Base-by-base conservation (phyloP, 2,797 vertebrate genomes). In the Pelobates cultripes region DNA sequence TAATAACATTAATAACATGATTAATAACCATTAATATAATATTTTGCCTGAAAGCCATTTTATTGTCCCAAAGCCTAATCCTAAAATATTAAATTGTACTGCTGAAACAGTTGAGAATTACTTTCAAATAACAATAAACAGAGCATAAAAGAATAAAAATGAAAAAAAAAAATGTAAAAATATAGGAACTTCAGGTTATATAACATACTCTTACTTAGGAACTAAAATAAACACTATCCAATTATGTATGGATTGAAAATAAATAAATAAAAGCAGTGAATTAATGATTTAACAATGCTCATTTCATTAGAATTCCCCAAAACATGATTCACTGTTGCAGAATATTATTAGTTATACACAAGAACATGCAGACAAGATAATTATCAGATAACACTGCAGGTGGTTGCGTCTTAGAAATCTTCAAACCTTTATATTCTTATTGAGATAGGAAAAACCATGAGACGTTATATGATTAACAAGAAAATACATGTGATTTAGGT, bases 301-400 rank as follows among this genome's bases (percentile, higher is more conserved):
- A 7, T 64, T 64, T 64, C 40, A 53, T 53, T 53, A 72, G 6
- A 51, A 13, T 53, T 51, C 28, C 10, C n/a, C 7, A 51, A 51
- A 60, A n/a, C 2, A 12, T n/a, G 61, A 10, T 74, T 28, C 28
- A 43, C 42, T 14, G 12, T 45, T 17, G 51, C 10, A 73, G 3
- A 57, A 28, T 73, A 73, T 17, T 53, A 43, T 3, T 17, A 28
- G 47, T 60, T 57, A 73, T 57, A 53, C 9, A 60, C 6, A 57
- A 73, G 57, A 12, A 10, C 55, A 57, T 14, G 13, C 55, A 57
- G 7, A 4, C 9, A 15, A 4, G 12, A 55, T 53, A 57, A 64
- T 64, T 64, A 64, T 40, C 71, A 57, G 51, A 73, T 14, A 57
- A 60, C 3, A 73, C 71, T n/a, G 28, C 40, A 57, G 71, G 70